Base-by-base conservation (phyloP, 2,888 invertebrate species). In the Phalera bucephala region DNA sequence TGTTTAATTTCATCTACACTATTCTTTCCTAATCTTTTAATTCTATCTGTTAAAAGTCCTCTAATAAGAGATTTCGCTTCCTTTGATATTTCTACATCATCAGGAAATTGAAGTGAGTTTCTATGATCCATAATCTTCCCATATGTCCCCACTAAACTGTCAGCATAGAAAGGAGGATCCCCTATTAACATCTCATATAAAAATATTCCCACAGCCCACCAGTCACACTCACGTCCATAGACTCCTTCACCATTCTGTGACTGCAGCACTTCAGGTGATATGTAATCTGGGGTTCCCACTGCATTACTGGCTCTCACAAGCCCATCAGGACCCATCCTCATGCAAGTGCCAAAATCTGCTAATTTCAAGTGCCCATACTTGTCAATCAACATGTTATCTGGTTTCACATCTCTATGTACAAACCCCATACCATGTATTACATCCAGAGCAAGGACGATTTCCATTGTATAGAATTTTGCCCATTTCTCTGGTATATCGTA, bases 291-390 rank as follows among this genome's bases (percentile, higher is more conserved):
- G 3, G 99, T 99, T 20, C 99, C 99, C 6, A 99, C 99, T 4
- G 99, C 99, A 60, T 98, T 99, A 74, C 98, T 98, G 25, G 98
- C 98, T 49, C 97, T 92, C 22, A 99, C 98, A 60, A 98, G 91
- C 2, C 99, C 99, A 82, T 99, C 98, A 54, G 92, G 90, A 58
- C 98, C 98, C 99, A 99, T 99, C 70, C 98, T 93, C 97, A 99
- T 99, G 83, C 99, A 99, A 9, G 99, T 99, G 34, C 99, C 99
- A 90, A 99, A 99, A 89, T 99, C 99, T n/a, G 99, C 99, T 62
- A 99, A 88, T 82, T 99, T 99, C 44, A 99, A 91, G 82, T 99
- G 99, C 4, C 99, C 99, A 80, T 95, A 91, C 75, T 94, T 95
- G 78, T 99, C 99, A 58, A 99, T 92, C 49, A 99, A 90, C 98